Base-by-base conservation (phyloP, 2,888 invertebrate species). In the Lissonota sp. region DNA sequence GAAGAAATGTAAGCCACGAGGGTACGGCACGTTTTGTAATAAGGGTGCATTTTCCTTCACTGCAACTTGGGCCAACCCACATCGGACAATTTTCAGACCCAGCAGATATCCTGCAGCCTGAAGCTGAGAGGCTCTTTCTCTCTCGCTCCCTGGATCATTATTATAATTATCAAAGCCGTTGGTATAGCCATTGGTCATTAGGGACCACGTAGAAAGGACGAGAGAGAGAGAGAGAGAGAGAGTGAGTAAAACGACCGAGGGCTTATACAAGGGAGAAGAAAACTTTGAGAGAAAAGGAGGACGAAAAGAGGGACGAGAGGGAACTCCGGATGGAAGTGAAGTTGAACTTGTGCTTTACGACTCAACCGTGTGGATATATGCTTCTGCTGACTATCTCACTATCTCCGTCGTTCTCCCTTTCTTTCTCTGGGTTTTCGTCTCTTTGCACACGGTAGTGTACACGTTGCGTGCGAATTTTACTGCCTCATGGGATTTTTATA, bases 131-230 rank as follows among this genome's bases (percentile, higher is more conserved):
- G 40, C 7, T 53, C 51, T 44, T 7, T 53, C 63, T 55, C 40
- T 49, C 58, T 51, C 40, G 60, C 73, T 73, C 46, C 44, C 12
- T 14, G 6, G 70, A 82, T 88, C 88, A 89, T 90, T 90, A 91
- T 91, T 88, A 86, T 90, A 90, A 91, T 91, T 90, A 87, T 88
- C 87, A 85, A 86, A 87, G 87, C 83, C 84, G 85, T 88, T 85
- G 71, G 81, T 84, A 83, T 83, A 84, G 83, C 83, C 81, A 84
- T 86, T 82, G 85, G 80, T 82, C 84, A 84, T 87, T 86, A 87
- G 26, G 26, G 26, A 3, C 26, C 26, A 26, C 3, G 26, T 1
- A 2, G 26, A 26, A 26, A 37, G 57, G 63, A 26, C 49, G 62
- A 37, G 60, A 37, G 57, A 44, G 60, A 63, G 66, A 58, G 37